phyloP scores from a whole-genome alignment of 2,113 vertebrate genomes.

The Ictalurus furcatus region DNA sequence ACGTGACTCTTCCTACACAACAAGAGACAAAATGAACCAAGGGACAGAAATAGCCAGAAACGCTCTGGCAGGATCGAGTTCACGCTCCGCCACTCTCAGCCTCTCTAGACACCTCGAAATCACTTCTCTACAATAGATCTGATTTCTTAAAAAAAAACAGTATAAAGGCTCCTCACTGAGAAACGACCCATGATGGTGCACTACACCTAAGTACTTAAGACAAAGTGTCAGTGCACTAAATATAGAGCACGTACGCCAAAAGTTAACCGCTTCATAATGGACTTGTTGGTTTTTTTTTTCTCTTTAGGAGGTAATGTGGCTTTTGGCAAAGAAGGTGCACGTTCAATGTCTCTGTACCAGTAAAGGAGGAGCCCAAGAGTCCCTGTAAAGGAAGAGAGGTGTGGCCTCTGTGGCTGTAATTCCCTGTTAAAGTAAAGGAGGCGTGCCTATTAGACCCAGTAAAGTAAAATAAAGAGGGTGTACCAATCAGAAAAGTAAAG shows the following conservation, averaged over 20 bases:
- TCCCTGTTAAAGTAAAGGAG: background rate
- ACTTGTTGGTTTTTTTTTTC: background rate
- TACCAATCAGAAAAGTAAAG: background rate
- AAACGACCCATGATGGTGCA: background rate
- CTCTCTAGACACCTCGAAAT: background rate
- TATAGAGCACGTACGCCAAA: background rate
- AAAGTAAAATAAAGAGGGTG: background rate
- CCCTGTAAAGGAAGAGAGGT: background rate
- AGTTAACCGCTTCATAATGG: background rate
- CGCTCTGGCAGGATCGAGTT: background rate
- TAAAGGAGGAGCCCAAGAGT: background rate
- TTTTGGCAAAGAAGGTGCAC: background rate
- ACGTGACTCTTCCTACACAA: constrained; percentile 7
- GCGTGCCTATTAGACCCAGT: background rate
- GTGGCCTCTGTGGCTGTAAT: background rate
- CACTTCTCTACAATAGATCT: background rate
- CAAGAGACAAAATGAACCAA: background rate
- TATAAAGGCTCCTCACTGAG: background rate
- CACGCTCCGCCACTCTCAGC: background rate
- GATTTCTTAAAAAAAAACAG: background rate
- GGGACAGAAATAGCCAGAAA: background rate
- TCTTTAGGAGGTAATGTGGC: background rate
- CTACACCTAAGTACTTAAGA: background rate
- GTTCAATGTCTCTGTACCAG: background rate
- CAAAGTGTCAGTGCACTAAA: background rate